Base-by-base conservation (phyloP, 2,888 invertebrate species). In the Hoplodrina blanda region DNA sequence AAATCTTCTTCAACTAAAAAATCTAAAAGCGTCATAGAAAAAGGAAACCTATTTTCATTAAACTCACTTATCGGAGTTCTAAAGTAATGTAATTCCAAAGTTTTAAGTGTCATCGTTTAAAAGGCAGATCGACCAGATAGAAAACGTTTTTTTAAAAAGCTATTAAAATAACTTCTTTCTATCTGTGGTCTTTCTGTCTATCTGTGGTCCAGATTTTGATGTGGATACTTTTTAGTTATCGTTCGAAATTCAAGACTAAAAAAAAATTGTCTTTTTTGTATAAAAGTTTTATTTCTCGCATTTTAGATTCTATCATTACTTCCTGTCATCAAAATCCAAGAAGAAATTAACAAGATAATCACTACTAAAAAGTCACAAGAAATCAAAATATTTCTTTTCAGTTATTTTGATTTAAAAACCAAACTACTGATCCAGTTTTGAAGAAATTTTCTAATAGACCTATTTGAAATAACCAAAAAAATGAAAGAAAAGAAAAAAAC, bases 31-130 rank as follows among this genome's bases (percentile, higher is more conserved):
- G 46, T 63, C 62, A 62, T 50, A 62, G 59, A 52, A 44, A 61
- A 63, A 68, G 57, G 63, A 54, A 73, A 50, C 44, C 30, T 55
- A 62, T 50, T 57, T 71, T 66, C 62, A 76, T 82, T 80, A 69
- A 41, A 67, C 64, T 11, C 69, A 71, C 73, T 82, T 84, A 83
- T 80, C 64, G 54, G 57, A 84, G 69, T 84, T 82, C 59, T 11
- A 62, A 79, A 80, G 78, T 72, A 82, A 82, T 73, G 73, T 78
- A 60, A 71, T 71, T 76, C 68, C 53, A 54, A 82, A 83, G 66
- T 83, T 84, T 70, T 13, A 83, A 82, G 62, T 68, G 71, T 80
- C 80, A 76, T 76, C 71, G 49, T 70, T 84, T 80, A 72, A 70
- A 71, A 75, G 49, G 63, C 68, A 68, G 73, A 82, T 82, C 68